Evolutionary conservation across 2,113 vertebrate genomes (phyloP).

Genomic region (Egretta garzetta): DNA sequence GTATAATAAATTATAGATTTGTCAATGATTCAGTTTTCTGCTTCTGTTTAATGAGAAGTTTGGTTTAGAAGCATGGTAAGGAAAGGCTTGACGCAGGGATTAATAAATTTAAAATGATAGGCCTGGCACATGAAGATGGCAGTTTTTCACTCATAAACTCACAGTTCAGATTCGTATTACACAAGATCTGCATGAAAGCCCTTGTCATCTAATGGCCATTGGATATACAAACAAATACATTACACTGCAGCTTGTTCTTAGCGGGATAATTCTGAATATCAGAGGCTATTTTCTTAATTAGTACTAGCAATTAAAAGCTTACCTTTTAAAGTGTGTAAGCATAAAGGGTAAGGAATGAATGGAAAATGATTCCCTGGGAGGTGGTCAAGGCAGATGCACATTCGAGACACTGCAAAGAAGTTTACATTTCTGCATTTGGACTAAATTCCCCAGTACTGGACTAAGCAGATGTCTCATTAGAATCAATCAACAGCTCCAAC

Average conservation of each 20-base stretch:
- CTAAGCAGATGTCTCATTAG: background rate
- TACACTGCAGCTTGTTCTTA: background rate
- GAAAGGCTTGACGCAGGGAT: background rate
- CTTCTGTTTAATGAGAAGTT: background rate
- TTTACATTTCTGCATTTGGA: background rate
- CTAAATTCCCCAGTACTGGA: background rate
- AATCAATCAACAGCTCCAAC: background rate
- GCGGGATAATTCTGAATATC: background rate
- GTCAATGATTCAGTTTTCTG: background rate
- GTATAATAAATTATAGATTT: constrained; percentile 21
- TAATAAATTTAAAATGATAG: background rate
- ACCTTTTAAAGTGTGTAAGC: background rate
- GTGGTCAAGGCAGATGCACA: background rate
- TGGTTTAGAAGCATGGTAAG: background rate
- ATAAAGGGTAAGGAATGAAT: background rate
- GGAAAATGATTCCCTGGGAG: background rate
- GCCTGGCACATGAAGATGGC: rapidly evolving
- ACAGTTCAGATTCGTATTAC: background rate
- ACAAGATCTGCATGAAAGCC: background rate
- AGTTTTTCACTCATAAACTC: background rate
- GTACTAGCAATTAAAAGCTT: background rate
- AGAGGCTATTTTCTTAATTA: background rate
- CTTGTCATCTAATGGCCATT: background rate
- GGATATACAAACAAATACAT: background rate
- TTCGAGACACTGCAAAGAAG: background rate